Conservation (phyloP, 2,888 invertebrate genomes). For the Cactoblastis cactorum region DNA sequence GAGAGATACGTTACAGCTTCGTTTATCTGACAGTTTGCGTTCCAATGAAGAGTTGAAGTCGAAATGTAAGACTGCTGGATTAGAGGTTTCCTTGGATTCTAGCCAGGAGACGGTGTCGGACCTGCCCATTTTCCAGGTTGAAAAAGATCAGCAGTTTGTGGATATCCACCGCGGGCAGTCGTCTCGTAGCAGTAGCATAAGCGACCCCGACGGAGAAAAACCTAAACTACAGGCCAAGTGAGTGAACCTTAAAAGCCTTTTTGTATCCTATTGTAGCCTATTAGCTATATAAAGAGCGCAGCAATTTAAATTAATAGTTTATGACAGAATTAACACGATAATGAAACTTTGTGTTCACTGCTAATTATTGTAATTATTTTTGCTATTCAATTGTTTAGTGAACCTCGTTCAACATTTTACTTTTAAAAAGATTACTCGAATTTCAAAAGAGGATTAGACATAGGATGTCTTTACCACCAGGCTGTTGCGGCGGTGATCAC, state of each 20-base stretch:
- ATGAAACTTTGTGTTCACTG: no score
- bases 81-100: constrained; percentile 44
- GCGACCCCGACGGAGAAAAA: constrained; percentile 63
- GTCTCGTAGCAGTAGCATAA: constrained; percentile 64
- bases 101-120: constrained; percentile 50
- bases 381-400: no score
- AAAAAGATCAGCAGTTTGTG: constrained; percentile 52
- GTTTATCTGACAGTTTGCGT: constrained; percentile 88
- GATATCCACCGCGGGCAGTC: constrained; percentile 58
- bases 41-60: constrained; percentile 81
- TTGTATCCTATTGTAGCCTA: no score
- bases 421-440: no score
- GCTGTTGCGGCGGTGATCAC: no score
- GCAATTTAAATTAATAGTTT: no score
- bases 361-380: no score
- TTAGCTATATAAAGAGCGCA: no score
- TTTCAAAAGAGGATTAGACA: no score
- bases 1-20: constrained; percentile 89
- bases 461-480: no score
- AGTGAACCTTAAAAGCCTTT: constrained; percentile 40
- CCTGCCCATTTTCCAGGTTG: constrained; percentile 45
- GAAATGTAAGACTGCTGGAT: constrained; percentile 41
- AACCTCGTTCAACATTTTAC: no score
- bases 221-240: constrained; percentile 71
- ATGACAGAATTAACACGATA: no score